A percentile compares a stretch with the other conserved stretches of the same genome.
Conservation (phyloP, 2,113 vertebrate species). For the Connochaetes taurinus region DNA sequence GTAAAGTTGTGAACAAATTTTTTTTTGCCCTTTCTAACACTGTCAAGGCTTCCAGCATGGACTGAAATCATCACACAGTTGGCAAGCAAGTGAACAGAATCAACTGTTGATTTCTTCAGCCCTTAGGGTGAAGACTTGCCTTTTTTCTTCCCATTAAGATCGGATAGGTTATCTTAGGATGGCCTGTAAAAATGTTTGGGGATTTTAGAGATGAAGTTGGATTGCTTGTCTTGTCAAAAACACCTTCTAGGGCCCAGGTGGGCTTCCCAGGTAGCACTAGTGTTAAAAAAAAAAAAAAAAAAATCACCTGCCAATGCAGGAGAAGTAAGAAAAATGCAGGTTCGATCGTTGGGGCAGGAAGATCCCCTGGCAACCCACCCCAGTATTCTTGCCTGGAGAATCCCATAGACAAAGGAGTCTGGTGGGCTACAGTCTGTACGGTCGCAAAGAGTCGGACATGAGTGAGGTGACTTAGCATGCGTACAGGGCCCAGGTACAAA, state of each 20-base stretch:
- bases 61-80: neutral
- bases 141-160: neutral
- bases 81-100: constrained; percentile 3
- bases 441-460: neutral
- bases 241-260: neutral
- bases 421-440: neutral
- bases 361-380: neutral
- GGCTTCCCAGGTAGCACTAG: neutral
- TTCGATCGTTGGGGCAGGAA: neutral
- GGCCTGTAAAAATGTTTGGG: neutral
- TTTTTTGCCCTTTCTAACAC: neutral
- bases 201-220: constrained; percentile 18
- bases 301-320: neutral
- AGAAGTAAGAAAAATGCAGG: neutral
- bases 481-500: neutral
- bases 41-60: neutral
- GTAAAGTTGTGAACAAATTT: neutral
- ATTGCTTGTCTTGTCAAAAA: constrained; percentile 18
- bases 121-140: neutral
- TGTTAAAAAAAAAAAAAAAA: neutral
- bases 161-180: neutral
- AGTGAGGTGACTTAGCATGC: neutral
- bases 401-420: neutral
- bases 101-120: neutral
- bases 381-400: neutral